Percentiles rank a stretch among this genome's conserved stretches.
phyloP scores from a whole-genome alignment of 2,888 invertebrate genomes.

The Sepioteuthis lessoniana region DNA sequence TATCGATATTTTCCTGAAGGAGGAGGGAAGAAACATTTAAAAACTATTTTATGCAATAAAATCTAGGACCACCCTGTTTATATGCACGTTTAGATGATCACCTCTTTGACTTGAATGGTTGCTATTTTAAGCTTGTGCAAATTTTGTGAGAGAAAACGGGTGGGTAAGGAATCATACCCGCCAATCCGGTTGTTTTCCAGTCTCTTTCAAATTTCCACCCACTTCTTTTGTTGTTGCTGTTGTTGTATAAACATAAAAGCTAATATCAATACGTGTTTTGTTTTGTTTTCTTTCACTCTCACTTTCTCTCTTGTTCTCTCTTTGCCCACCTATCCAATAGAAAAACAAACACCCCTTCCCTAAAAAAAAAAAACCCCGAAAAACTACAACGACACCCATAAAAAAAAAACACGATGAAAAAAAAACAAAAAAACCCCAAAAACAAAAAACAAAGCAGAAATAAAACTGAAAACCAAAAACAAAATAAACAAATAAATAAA shows the following conservation, averaged over 20 bases:
- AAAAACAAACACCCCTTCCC: too few relatives aligned
- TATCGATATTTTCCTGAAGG: not conserved
- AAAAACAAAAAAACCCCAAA: too few relatives aligned
- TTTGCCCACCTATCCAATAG: not conserved
- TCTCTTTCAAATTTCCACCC: not conserved
- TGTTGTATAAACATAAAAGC: conserved; percentile 33
- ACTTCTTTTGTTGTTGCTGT: not conserved
- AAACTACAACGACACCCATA: too few relatives aligned
- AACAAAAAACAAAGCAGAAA: too few relatives aligned
- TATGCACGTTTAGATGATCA: too few relatives aligned
- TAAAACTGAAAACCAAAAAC: too few relatives aligned
- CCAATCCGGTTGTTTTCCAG: not conserved
- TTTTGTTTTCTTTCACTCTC: not conserved
- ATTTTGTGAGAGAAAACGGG: not conserved
- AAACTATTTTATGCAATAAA: not conserved
- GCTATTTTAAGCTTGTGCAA: not conserved
- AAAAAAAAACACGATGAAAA: too few relatives aligned
- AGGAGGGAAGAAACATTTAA: not conserved
- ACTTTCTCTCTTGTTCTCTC: not conserved
- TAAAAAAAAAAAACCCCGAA: too few relatives aligned
- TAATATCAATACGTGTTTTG: not conserved
- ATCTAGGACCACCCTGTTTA: too few relatives aligned
- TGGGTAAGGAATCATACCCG: not conserved
- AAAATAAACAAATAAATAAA: too few relatives aligned
- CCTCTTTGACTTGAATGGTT: too few relatives aligned